phyloP scores from a whole-genome alignment of 2,888 invertebrate genomes.

The Monoplex corrugatus region DNA sequence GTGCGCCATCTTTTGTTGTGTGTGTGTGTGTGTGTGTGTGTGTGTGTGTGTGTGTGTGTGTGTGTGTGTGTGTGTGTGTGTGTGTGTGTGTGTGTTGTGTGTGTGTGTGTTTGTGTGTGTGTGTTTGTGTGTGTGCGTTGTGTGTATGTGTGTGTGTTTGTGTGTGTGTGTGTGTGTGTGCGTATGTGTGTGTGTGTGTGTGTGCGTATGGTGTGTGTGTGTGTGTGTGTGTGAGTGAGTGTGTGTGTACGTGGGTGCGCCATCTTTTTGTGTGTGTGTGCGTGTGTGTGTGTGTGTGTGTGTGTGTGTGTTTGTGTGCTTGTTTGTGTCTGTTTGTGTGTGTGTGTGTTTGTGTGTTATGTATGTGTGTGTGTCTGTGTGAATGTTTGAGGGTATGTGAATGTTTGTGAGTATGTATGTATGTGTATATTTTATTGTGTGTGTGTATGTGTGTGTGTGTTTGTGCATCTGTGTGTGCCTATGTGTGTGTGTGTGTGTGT shows the following conservation, averaged over 20 bases:
- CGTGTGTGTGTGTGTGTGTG: background rate
- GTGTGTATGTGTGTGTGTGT: too few relatives aligned
- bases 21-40: too few relatives aligned
- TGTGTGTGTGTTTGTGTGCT: slow-evolving; percentile 2
- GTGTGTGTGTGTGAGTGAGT: background rate
- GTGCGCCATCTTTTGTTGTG: too few relatives aligned
- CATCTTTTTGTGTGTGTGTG: background rate
- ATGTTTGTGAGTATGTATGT: too few relatives aligned
- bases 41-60: too few relatives aligned
- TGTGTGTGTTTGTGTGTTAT: background rate
- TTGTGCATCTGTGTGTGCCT: too few relatives aligned
- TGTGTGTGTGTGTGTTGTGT: too few relatives aligned
- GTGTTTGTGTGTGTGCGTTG: background rate
- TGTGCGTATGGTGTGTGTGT: slow-evolving; percentile 28
- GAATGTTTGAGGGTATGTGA: too few relatives aligned
- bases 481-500: background rate
- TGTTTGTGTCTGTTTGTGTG: background rate
- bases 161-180: background rate
- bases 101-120: background rate
- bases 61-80: too few relatives aligned
- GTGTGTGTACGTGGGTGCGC: background rate
- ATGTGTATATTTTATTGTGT: too few relatives aligned
- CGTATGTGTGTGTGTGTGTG: slow-evolving; percentile 24
- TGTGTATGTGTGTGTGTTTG: background rate
- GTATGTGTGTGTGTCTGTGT: too few relatives aligned